phyloP scores from a whole-genome alignment of 2,113 vertebrate genomes.

The Garra rufa region DNA sequence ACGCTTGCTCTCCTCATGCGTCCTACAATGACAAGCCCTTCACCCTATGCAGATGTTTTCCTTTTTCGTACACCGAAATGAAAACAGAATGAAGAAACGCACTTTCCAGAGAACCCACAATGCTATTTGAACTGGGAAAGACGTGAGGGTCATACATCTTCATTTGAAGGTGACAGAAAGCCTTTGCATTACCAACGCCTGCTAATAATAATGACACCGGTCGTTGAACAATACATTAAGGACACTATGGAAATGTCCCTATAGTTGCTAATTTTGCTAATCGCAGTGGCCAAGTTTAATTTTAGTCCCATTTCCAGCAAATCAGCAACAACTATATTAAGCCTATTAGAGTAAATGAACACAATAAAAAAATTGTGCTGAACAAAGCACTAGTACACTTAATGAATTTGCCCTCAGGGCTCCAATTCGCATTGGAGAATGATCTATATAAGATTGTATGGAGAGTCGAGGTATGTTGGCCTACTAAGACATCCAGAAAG shows the following conservation, averaged over 20 bases:
- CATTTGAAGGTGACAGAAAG: conserved; percentile 53
- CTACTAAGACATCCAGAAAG: neutral
- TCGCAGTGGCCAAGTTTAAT: conserved; percentile 42
- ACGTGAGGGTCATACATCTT: conserved; percentile 55
- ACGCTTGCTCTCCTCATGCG: conserved; percentile 38
- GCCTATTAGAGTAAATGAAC: neutral
- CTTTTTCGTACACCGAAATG: conserved; percentile 36
- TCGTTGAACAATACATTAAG: conserved; percentile 48
- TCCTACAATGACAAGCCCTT: conserved; percentile 29
- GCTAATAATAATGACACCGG: conserved; percentile 35
- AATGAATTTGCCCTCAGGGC: neutral
- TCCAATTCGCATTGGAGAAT: neutral
- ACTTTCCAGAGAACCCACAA: neutral
- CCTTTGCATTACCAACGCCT: conserved; percentile 35
- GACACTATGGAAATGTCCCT: conserved; percentile 47
- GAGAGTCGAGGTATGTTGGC: neutral
- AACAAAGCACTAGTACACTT: neutral
- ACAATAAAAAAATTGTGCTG: conserved; percentile 13
- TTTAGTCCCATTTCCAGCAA: conserved; percentile 38
- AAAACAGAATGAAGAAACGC: conserved; percentile 36
- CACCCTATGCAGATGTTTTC: conserved; percentile 6
- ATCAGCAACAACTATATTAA: conserved; percentile 38
- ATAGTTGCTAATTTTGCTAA: conserved; percentile 47
- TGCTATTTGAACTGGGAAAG: conserved; percentile 34
- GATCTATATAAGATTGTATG: neutral